phyloP scores from a whole-genome alignment of 2,888 invertebrate species.

The Tanaodytes sp. region DNA sequence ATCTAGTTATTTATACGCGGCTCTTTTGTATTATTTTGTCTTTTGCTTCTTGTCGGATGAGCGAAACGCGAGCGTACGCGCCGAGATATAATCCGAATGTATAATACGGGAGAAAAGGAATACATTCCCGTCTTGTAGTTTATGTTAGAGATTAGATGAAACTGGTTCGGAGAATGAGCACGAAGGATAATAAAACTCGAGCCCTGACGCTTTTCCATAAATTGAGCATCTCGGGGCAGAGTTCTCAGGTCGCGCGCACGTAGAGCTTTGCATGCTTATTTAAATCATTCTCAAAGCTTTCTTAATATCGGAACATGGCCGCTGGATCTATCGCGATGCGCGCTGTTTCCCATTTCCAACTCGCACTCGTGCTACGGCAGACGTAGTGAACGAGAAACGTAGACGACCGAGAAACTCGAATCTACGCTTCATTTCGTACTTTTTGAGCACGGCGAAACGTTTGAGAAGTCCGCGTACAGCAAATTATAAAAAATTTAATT shows the following conservation, averaged over 20 bases:
- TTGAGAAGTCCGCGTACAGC: too few relatives aligned
- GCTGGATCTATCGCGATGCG: conserved; percentile 34
- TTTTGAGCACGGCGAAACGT: too few relatives aligned
- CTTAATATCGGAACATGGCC: conserved; percentile 65
- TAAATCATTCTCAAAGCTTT: conserved; percentile 64
- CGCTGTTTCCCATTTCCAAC: conserved; percentile 30
- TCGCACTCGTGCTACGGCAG: background rate
- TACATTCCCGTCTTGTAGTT: conserved; percentile 56
- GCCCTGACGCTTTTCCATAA: conserved; percentile 64
- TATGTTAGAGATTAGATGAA: conserved; percentile 54
- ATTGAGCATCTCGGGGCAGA: conserved; percentile 61
- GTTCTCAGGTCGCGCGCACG: conserved; percentile 58
- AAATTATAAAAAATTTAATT: too few relatives aligned
- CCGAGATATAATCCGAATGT: conserved; percentile 53
- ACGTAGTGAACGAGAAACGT: conserved; percentile 8
- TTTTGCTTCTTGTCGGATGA: conserved; percentile 49
- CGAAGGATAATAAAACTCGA: conserved; percentile 54
- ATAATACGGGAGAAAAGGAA: conserved; percentile 44
- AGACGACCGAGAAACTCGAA: conserved; percentile 23
- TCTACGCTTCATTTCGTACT: background rate
- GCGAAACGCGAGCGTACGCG: conserved; percentile 44
- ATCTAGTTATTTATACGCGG: conserved; percentile 53
- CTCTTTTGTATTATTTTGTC: conserved; percentile 53
- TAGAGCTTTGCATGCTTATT: conserved; percentile 63
- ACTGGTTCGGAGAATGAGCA: conserved; percentile 50